Evolutionary conservation across 2,888 invertebrate species (phyloP), one percentile per base, ranked within the genome.

Genomic region (Mesoligia furuncula): DNA sequence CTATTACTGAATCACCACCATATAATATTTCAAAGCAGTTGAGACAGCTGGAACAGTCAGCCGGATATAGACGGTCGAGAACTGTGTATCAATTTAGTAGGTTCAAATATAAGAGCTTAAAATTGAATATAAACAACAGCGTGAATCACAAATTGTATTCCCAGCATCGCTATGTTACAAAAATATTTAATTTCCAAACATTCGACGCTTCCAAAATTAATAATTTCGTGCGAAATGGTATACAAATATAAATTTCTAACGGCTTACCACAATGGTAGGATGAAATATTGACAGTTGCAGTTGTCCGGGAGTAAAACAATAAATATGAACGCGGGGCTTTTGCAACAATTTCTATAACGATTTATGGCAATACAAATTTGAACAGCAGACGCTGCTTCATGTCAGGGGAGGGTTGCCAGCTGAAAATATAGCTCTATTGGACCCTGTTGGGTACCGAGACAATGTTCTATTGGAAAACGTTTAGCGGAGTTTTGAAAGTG

Each of bases 351-450:
- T 91, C 93, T 93, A 93, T 92, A 92, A 91, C 89, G 89, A 94
- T 95, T 94, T 94, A 94, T 93, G 89, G 90, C 88, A 90, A 91
- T 93, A 93, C 92, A 94, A 94, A 94, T 94, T 93, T 88, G 89
- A 90, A 87, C 89, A 87, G 89, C 90, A 91, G 90, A 90, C 92
- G 87, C 88, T 85, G 82, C 48, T 76, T 45, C 73, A 76, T 45
- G 78, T 75, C 79, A 77, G 80, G 80, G 81, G 77, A 85, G 86
- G 80, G 80, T 85, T 89, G 92, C 90, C 86, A 88, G 86, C 78
- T 73, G 59, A 79, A 87, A 86, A 85, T 87, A 80, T 78, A 51
- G 73, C 79, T 74, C 62, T 83, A 79, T 81, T 74, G 80, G 68
- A 77, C 71, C 73, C 71, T 66, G 68, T 79, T 39, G 39, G 69